Percentiles rank a stretch among this genome's conserved stretches.
Evolutionary conservation across 2,888 invertebrate species (phyloP).

Genomic region (Standfussiana lucernea): DNA sequence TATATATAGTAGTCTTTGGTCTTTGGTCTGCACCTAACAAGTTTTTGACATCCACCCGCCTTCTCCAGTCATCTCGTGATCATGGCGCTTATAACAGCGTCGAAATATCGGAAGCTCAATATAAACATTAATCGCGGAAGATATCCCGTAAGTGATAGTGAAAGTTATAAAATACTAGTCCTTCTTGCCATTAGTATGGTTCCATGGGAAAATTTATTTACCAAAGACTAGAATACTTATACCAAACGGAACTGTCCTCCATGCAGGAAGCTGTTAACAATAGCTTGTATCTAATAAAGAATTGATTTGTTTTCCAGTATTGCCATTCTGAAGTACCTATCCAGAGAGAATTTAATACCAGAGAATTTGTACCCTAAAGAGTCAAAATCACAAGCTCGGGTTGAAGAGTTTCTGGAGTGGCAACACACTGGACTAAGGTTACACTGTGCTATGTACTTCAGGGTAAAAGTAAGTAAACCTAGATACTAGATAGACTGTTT

Average conservation of each 20-base stretch:
- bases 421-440: slow-evolving; percentile 93
- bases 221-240: too few relatives aligned
- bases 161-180: too few relatives aligned
- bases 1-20: too few relatives aligned
- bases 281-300: neutral
- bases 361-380: slow-evolving; percentile 93
- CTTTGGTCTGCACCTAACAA: too few relatives aligned
- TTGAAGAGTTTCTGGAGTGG: slow-evolving; percentile 95
- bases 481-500: neutral
- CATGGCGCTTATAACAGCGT: too few relatives aligned
- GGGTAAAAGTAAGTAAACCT: slow-evolving; percentile 88
- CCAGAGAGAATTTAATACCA: slow-evolving; percentile 89
- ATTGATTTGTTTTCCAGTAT: slow-evolving; percentile 86
- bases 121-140: too few relatives aligned
- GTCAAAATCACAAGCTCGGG: slow-evolving; percentile 90
- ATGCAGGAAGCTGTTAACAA: neutral
- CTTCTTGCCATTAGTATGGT: too few relatives aligned
- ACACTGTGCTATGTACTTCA: slow-evolving; percentile 92
- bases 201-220: too few relatives aligned
- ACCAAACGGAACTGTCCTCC: neutral
- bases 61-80: too few relatives aligned
- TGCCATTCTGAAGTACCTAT: slow-evolving; percentile 93
- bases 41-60: too few relatives aligned
- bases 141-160: too few relatives aligned
- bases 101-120: too few relatives aligned